These are phyloP conservation scores for Miniopterus natalensis DNA, from an alignment of 2,113 vertebrate species.

Conservation along the genomic window DNA sequence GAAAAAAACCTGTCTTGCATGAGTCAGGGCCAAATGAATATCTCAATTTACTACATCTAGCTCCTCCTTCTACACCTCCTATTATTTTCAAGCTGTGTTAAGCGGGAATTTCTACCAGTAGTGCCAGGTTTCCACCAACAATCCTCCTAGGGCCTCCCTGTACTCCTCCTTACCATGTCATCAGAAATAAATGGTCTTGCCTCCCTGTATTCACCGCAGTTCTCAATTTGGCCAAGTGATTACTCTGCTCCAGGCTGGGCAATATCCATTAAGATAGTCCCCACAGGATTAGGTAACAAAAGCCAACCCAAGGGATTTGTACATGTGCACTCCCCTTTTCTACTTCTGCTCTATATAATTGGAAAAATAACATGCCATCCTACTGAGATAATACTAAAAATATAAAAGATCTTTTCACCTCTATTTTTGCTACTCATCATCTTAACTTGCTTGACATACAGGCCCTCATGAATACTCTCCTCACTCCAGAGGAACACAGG, in stretches of 20 bases:
- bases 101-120: not conserved
- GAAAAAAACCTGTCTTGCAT: not conserved
- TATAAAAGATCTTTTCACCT: not conserved
- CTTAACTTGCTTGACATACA: too few relatives aligned
- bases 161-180: not conserved
- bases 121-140: not conserved
- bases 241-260: not conserved
- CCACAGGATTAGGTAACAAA: not conserved
- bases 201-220: not conserved
- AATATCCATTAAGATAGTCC: not conserved
- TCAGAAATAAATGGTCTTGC: not conserved
- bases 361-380: not conserved
- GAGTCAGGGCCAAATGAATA: not conserved
- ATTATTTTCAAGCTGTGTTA: accelerated
- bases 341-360: not conserved
- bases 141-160: not conserved
- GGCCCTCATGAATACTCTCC: not conserved
- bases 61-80: not conserved
- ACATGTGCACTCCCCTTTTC: not conserved
- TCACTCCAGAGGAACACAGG: not conserved
- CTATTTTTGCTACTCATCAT: not conserved
- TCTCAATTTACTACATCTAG: not conserved
- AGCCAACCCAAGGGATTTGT: not conserved
- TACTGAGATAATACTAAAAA: not conserved
- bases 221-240: not conserved